Evolutionary conservation across 1,140 invertebrate genomes (phyloP), one percentile per base, ranked within the genome.

Genomic region (Lepidurus arcticus): DNA sequence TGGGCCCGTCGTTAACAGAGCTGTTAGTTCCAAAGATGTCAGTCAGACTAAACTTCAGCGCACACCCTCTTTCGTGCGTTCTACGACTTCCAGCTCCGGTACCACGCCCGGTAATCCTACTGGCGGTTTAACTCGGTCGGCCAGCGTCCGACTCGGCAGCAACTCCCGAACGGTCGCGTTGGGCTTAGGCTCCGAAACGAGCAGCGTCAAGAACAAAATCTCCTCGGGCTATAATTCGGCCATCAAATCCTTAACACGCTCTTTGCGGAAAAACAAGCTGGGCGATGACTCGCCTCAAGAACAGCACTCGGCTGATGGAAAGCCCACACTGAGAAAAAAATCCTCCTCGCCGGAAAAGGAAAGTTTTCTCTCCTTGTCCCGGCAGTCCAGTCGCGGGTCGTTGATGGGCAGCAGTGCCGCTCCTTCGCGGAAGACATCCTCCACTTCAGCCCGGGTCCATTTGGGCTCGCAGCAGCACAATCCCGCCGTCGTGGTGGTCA

Each of bases 141-240:
- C 75, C 34, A 76, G 75, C 42, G 34, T 76, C 7, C 75, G 75
- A n/a, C 9, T 76, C 13, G 16, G 53, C 42, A 76, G 13, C 74
- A 11, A 45, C 65, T 26, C 44, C 34, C 6, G 65, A 53, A 53
- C 76, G 44, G n/a, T 34, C 42, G 43, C 76, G n/a, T 34, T 24
- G 76, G 75, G 24, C 42, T 47, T 47, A 44, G 11, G 24, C 1
- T 53, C 21, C 7, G 21, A 45, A 34, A 16, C 75, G 44, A 47
- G 7, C 10, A 26, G 44, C 24, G 44, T 65, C 42, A 42, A 78
- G 44, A 74, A 78, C 42, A 47, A 78, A 47, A 78, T 74, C 10
- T n/a, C 34, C 6, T 78, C 78, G 73, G 78, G 78, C 26, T 78
- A 78, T 74, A 78, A 44, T 13, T 78, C 78, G 73, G 34, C 78